Evolutionary conservation across 2,113 vertebrate species (phyloP), one percentile per base, ranked within the genome.

Genomic region (Otocyon megalotis): DNA sequence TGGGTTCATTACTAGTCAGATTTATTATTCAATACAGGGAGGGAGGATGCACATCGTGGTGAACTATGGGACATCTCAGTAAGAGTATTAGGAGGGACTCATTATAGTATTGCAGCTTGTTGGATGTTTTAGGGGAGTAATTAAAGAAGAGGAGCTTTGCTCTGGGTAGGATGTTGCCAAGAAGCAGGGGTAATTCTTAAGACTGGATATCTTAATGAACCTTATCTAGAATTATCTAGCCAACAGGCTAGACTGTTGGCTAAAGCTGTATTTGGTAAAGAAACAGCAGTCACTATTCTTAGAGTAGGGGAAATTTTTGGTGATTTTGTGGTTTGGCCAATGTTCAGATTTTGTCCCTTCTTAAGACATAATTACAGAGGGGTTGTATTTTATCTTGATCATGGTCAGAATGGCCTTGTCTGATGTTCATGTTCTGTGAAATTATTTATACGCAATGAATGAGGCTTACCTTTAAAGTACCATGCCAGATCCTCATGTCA

Each of bases 321-420:
- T 72, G 35, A 58, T 95, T 95, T 67, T 62, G 32, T 90, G 60
- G 35, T 89, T 81, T 97, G 83, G 77, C 84, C 19, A 62, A 85
- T 17, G 30, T 54, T 91, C 13, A 84, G 30, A 2, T 32, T 93
- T 81, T 86, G 26, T 54, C 77, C 65, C 8, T 58, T 88, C 20
- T 71, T 90, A 83, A 80, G 62, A 65, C 43, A 56, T 89, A 77
- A 82, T 77, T 94, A 86, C 16, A 77, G 26, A 81, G n/a, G 54
- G 9, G 20, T 62, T 30, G 2, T 60, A 12, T n/a, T 93, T 93
- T 81, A 74, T 83, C 43, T 85, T 60, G 19, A 74, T 56, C 19
- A 26, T 77, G 67, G 62, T 90, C 67, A 58, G 32, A 93, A 28
- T 37, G n/a, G 9, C 56, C 71, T 93, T 84, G 56, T 77, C 76